Evolutionary conservation across 2,888 invertebrate genomes (phyloP), one percentile per base, ranked within the genome.

Genomic region (Erpobdella octoculata): DNA sequence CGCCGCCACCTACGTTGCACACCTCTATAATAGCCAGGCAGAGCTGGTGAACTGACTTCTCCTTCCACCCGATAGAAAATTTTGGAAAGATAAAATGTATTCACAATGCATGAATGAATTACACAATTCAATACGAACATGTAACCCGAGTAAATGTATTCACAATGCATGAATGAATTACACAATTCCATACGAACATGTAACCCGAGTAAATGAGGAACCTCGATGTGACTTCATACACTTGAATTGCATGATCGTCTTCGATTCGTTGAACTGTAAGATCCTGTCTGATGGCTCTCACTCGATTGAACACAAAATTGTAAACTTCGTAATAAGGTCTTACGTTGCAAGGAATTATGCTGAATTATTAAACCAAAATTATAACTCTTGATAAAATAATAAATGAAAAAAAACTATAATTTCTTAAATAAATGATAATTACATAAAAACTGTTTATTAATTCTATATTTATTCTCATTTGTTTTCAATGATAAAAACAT

Each of bases 241-340:
- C 85, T 25, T 80, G 78, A 8, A 88, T 86, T 70, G 87, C 86
- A 36, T 86, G 81, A 0, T 80, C 76, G 1, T 85, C 84, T 3
- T 85, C 80, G 1, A 89, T 80, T 73, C 87, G 85, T 81, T 92
- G 91, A 75, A 92, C 88, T 0, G 89, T 87, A 83, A 90, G 86
- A 79, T 92, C 92, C 81, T 91, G 91, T 46, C 91, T 84, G 4
- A 91, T 86, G 0, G 91, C 87, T 77, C 90, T 83, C 72, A 91
- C 83, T 21, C 92, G 86, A 80, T 92, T 90, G 79, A 88, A 87
- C 67, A 91, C 84, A 83, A 89, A 92, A 80, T 90, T 89, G 79
- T 91, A 91, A 61, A 88, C 83, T 0, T 85, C 79, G 68, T 83
- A 78, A 83, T 87, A 88, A 18, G 85, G 81, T n/a, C 83, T 21